Percentiles rank a stretch among this genome's conserved stretches.
phyloP scores from a whole-genome alignment of 2,888 invertebrate species.

The Himalopsyche tibetana region DNA sequence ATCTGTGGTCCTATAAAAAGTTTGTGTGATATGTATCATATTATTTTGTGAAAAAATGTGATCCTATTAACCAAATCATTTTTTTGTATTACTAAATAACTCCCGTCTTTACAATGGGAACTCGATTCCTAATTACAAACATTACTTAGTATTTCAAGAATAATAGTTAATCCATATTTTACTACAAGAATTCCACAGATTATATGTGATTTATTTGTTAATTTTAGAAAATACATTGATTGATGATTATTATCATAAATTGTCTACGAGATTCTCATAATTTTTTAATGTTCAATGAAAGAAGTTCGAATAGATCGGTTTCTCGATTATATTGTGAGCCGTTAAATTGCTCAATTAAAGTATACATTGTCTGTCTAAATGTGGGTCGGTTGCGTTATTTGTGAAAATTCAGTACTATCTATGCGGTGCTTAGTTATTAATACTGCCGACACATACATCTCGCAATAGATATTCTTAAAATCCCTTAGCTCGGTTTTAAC shows the following conservation, averaged over 20 bases:
- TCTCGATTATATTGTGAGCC: constrained; percentile 55
- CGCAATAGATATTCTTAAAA: too few relatives aligned
- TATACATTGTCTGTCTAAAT: not conserved
- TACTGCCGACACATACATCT: too few relatives aligned
- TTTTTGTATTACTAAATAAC: not conserved
- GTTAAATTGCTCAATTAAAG: constrained; percentile 20
- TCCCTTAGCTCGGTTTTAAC: too few relatives aligned
- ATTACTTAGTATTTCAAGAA: constrained; percentile 7
- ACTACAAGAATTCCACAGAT: constrained; percentile 5
- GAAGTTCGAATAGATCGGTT: constrained; percentile 64
- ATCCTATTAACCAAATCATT: constrained; percentile 12
- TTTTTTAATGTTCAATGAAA: too few relatives aligned
- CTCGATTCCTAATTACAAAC: not conserved
- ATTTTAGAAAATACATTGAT: constrained; percentile 24
- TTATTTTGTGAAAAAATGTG: not conserved
- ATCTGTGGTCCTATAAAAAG: too few relatives aligned
- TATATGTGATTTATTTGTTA: constrained; percentile 37
- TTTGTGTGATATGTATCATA: too few relatives aligned
- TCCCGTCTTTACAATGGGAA: constrained; percentile 15
- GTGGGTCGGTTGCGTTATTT: too few relatives aligned
- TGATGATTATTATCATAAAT: constrained; percentile 5
- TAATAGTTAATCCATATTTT: constrained; percentile 23
- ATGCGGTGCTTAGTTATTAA: too few relatives aligned
- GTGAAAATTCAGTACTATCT: too few relatives aligned
- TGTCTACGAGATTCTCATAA: too few relatives aligned